A percentile compares a stretch with the other conserved stretches of the same genome.
These are phyloP conservation scores for Mormyrus hasselquistii DNA, from an alignment of 2,797 vertebrate species.

Conservation along the genomic window DNA sequence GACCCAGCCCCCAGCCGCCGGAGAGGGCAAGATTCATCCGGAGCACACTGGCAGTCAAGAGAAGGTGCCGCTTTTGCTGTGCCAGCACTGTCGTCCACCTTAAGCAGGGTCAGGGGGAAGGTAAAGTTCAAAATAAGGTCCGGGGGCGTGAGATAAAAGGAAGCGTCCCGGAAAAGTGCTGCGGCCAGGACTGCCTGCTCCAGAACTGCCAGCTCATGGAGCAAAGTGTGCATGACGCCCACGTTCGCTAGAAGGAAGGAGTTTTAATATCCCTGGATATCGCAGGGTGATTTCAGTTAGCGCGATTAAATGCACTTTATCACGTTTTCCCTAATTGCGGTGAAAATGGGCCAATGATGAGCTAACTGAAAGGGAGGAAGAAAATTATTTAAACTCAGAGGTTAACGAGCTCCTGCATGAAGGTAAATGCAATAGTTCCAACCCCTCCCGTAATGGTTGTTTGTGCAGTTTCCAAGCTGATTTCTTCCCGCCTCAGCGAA, in stretches of 20 bases:
- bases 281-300: neutral
- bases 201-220: neutral
- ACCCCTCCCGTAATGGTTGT: neutral
- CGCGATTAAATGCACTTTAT: neutral
- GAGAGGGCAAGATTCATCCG: neutral
- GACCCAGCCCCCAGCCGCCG: neutral
- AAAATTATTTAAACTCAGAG: constrained; percentile 1
- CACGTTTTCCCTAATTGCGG: neutral
- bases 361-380: neutral
- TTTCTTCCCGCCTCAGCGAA: neutral
- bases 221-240: neutral
- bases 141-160: neutral
- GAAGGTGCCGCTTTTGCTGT: neutral
- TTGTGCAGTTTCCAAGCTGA: neutral
- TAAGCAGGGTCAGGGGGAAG: neutral
- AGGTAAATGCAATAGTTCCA: neutral
- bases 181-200: neutral
- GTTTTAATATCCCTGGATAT: neutral
- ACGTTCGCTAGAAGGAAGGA: neutral
- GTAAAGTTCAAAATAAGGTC: neutral
- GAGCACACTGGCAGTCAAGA: neutral
- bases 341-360: constrained; percentile 6
- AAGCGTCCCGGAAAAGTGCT: neutral
- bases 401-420: neutral
- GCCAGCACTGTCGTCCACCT: neutral